Evolutionary conservation across 2,797 vertebrate genomes (phyloP).

Genomic region (Sardinella longiceps): DNA sequence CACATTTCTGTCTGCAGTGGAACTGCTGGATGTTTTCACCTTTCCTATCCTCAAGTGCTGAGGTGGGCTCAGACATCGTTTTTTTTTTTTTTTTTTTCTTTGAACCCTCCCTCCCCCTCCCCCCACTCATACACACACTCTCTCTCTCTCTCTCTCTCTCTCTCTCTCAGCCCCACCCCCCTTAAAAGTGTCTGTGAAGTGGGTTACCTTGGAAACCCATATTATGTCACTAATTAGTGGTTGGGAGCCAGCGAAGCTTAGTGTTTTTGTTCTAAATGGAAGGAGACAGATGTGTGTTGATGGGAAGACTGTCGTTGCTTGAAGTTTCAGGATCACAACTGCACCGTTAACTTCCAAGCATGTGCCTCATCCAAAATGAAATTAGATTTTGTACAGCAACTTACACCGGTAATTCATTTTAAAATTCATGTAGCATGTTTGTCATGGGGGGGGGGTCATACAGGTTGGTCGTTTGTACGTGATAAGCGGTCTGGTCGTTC

Average conservation of each 20-base stretch:
- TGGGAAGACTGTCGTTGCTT: not conserved
- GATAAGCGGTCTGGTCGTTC: not conserved
- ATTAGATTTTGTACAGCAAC: no score
- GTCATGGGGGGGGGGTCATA: slow-evolving; percentile 18
- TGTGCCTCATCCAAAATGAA: not conserved
- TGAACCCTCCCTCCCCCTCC: not conserved
- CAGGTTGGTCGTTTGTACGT: not conserved
- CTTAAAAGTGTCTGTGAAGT: no score
- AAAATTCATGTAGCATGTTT: not conserved
- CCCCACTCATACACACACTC: no score
- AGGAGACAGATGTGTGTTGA: not conserved
- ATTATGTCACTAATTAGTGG: slow-evolving; percentile 1
- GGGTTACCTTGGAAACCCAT: slow-evolving; percentile 13
- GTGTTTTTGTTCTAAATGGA: slow-evolving; percentile 15
- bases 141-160: no score
- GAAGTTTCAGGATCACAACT: not conserved
- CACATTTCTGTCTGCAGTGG: not conserved
- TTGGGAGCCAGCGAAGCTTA: slow-evolving; percentile 1
- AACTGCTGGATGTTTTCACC: not conserved
- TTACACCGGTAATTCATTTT: not conserved
- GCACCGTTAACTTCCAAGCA: not conserved
- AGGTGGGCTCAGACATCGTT: not conserved
- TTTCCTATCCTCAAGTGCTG: not conserved
- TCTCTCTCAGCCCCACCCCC: not conserved
- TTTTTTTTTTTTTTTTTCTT: not conserved